Base-by-base conservation (phyloP, 2,113 vertebrate genomes). In the Gallinago paraguaiae region DNA sequence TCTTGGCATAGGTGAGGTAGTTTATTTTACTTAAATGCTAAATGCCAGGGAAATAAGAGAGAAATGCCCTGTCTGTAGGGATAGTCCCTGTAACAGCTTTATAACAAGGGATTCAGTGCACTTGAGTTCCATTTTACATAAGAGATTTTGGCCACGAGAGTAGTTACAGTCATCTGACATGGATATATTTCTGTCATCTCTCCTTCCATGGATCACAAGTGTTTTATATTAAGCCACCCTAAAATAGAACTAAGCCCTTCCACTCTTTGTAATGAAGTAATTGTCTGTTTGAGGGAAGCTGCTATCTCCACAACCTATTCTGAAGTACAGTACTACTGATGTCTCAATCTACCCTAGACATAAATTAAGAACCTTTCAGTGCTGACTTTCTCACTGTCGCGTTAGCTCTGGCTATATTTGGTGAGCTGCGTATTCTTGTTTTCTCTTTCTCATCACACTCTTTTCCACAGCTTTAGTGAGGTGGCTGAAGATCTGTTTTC, bases 231-330 rank as follows among this genome's bases (percentile, higher is more conserved):
- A 97, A 97, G 87, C 82, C 78, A 28, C 94, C 92, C 70, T 88
- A 97, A 98, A 98, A 97, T 97, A 97, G 95, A 97, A 94, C 92
- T 96, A 89, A 93, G 64, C 67, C 92, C 95, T 97, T 97, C 81
- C 76, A 92, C 92, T 96, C 93, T 97, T 98, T 97, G 90, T 98
- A 96, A 95, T 97, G 92, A 97, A 89, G 91, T 97, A 93, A 93
- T 97, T 97, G 86, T 94, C 57, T 95, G 95, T 95, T 97, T 94
- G 74, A 83, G 95, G 81, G 74, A 94, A 94, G 74, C 88, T 95
- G 87, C 92, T 89, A 46, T 90, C 95, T 88, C 74, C 37, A 51
- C 79, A 64, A 48, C 82, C 57, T 91, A 17, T 68, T 92, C 86
- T 65, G 80, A 63, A 92, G 82, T 93, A 82, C 92, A 90, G 79